These are phyloP conservation scores for Anniella stebbinsi DNA, from an alignment of 2,797 vertebrate genomes.

Conservation along the genomic window DNA sequence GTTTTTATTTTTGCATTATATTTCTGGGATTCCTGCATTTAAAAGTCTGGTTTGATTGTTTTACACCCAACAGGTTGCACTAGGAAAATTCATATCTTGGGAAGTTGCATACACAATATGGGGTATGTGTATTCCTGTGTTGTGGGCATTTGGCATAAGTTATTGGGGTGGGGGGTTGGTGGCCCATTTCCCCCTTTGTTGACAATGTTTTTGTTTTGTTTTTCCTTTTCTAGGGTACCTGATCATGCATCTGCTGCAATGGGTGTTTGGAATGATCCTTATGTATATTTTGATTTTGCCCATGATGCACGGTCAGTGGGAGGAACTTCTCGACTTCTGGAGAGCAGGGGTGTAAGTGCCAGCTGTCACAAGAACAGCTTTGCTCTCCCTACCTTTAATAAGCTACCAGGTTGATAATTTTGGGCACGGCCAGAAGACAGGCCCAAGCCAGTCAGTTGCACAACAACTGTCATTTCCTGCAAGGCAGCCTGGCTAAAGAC, in stretches of 20 bases:
- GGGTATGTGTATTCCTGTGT: constrained; percentile 79
- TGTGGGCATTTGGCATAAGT: neutral
- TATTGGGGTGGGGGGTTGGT: neutral
- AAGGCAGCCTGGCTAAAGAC: neutral
- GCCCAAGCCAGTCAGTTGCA: neutral
- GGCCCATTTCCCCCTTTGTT: neutral
- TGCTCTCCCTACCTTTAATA: neutral
- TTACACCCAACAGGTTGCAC: constrained; percentile 81
- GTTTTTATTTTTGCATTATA: neutral
- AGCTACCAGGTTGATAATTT: neutral
- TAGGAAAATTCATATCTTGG: constrained; percentile 90
- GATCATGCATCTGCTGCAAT: constrained; percentile 87
- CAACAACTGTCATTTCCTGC: neutral
- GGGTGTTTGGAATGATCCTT: constrained; percentile 81
- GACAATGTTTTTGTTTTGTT: neutral
- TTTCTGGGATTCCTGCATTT: neutral
- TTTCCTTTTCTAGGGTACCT: constrained; percentile 82
- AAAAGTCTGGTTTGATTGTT: constrained; percentile 33
- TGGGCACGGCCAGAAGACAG: neutral
- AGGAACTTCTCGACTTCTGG: constrained; percentile 79
- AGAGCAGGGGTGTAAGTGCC: constrained; percentile 82
- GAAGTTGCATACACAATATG: constrained; percentile 91
- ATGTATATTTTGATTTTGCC: constrained; percentile 85
- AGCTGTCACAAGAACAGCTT: neutral
- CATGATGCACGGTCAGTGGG: constrained; percentile 72